Evolutionary conservation across 2,888 invertebrate genomes (phyloP), one percentile per base, ranked within the genome.

Genomic region (Tinea trinotella): DNA sequence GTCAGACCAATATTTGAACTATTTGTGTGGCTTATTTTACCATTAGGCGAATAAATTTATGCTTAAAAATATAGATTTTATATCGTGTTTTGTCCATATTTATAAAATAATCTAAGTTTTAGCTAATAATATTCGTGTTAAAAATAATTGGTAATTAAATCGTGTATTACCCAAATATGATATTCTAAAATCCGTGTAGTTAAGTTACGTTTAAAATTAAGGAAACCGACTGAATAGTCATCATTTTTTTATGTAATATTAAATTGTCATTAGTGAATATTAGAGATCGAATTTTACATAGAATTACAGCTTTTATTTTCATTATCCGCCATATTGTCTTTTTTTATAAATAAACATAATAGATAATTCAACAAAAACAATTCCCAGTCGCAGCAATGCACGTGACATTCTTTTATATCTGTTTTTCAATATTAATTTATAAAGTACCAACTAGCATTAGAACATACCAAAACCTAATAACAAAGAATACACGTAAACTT

Each of bases 201-300:
- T 40, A 40, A 40, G 40, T 40, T 15, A 40, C 40, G 40, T 40
- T 40, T 40, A 40, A 7, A n/a, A 40, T 40, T 84, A 84, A 84
- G 83, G 68, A 76, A 79, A 72, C 79, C 78, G 84, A 84, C 84
- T 85, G 84, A 85, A 84, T 85, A 84, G 84, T 85, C 84, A 85
- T 73, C 76, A 71, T 75, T 79, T 74, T 72, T 77, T 72, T 35
- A 52, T 3, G n/a, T 12, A 30, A 17, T 17, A 52, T 17, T 30
- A 35, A 52, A 9, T n/a, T 9, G 46, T 46, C 17, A 19, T 46
- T 46, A 46, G 46, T 12, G 40, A 40, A 40, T 40, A 40, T 30
- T 40, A 40, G 40, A 7, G 13, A 15, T 40, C 40, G 40, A 40
- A 40, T 40, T 40, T 40, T 40, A 40, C 12, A 40, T 40, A 40